phyloP scores from a whole-genome alignment of 2,113 vertebrate genomes.

The Grallaria varia region DNA sequence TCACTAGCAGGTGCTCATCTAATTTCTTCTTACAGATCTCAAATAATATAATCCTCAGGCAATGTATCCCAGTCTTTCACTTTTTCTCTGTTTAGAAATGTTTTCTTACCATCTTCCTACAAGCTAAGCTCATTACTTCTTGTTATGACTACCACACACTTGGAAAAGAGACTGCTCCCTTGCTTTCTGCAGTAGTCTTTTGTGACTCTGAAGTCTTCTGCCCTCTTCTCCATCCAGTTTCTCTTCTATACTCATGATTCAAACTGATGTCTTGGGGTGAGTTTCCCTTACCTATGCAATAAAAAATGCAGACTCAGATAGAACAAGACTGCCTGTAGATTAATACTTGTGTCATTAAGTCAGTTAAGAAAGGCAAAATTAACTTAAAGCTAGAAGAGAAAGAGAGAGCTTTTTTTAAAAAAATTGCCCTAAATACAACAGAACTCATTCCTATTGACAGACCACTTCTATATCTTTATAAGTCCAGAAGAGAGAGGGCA shows the following conservation, averaged over 20 bases:
- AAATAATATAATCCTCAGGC: background rate
- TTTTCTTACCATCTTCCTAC: background rate
- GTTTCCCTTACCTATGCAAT: background rate
- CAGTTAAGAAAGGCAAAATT: background rate
- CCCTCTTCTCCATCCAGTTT: background rate
- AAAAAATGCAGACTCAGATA: background rate
- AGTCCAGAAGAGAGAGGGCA: background rate
- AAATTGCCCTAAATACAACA: background rate
- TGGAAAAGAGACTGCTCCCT: background rate
- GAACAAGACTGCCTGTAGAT: background rate
- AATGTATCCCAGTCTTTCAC: background rate
- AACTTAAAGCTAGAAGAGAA: background rate
- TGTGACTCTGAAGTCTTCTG: background rate
- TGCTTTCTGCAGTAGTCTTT: background rate
- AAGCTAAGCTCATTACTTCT: background rate
- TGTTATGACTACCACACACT: background rate
- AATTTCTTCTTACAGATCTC: background rate
- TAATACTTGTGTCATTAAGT: background rate
- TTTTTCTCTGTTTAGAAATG: background rate
- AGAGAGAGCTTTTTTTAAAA: background rate
- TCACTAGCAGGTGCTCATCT: background rate
- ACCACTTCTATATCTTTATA: background rate
- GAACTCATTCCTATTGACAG: background rate
- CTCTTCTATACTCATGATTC: background rate
- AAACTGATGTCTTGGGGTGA: background rate